Evolutionary conservation across 2,113 vertebrate species (phyloP).

Genomic region (Stercorarius parasiticus): DNA sequence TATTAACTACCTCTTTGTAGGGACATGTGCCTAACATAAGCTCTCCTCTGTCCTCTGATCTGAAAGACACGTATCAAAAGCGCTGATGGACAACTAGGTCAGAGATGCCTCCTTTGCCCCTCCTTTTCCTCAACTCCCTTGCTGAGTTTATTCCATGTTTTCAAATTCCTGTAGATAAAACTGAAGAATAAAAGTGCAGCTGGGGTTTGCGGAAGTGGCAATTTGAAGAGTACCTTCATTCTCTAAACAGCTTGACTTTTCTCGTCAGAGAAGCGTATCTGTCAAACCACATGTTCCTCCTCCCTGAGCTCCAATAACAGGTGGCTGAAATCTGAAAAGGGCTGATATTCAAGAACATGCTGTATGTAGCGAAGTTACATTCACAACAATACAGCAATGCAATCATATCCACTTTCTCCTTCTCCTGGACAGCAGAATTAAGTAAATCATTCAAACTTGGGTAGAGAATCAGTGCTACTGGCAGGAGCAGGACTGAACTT

Average conservation of each 20-base stretch:
- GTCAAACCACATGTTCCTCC: not conserved
- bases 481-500: not conserved
- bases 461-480: fast-evolving
- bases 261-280: not conserved
- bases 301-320: not conserved
- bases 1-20: not conserved
- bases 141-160: slow-evolving; percentile 50
- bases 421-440: not conserved
- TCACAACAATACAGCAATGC: not conserved
- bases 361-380: not conserved
- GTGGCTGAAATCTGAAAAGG: not conserved
- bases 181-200: slow-evolving; percentile 22
- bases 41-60: not conserved
- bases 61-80: not conserved
- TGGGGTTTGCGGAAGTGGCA: not conserved
- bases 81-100: not conserved
- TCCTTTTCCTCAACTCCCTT: not conserved
- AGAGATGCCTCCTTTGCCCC: not conserved
- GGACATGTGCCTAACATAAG: not conserved
- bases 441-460: not conserved
- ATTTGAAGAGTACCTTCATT: slow-evolving; percentile 41
- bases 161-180: slow-evolving; percentile 27
- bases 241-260: slow-evolving; percentile 43
- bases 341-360: not conserved
- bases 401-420: not conserved